A percentile compares a stretch with the other conserved stretches of the same genome.
Evolutionary conservation across 37 sponge, comb jelly and placozoan species (phyloP).

Genomic region (Tethya wilhelma): DNA sequence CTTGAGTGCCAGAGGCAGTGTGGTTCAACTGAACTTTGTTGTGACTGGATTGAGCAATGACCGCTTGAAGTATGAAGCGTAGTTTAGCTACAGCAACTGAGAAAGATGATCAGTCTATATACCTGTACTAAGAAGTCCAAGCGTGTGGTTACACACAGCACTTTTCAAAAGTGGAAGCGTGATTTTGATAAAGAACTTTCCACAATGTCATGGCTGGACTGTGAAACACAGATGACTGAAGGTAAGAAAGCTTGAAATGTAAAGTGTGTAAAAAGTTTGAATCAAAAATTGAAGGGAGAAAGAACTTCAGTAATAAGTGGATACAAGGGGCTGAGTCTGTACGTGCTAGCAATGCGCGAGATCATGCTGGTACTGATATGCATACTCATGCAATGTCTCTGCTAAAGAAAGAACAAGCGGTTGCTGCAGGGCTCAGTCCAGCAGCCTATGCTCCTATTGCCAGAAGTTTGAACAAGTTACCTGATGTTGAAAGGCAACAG

Average conservation of each 20-base stretch:
- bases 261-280: no score
- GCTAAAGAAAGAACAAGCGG: constrained; percentile 38
- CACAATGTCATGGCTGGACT: constrained; percentile 55
- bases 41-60: no score
- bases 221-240: constrained; percentile 19
- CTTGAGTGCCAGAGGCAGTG: no score
- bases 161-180: constrained; percentile 63
- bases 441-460: constrained; percentile 58
- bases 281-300: no score
- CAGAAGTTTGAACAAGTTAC: constrained; percentile 29
- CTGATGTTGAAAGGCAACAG: constrained; percentile 34
- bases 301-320: no score
- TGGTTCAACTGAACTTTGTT: no score
- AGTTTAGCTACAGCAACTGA: no score
- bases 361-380: constrained; percentile 47
- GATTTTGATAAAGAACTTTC: constrained; percentile 48
- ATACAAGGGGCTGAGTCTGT: constrained; percentile 58
- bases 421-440: constrained; percentile 43
- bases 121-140: no score
- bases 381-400: constrained; percentile 64
- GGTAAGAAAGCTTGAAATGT: constrained; percentile 44
- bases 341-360: constrained; percentile 51
- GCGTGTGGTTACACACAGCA: constrained; percentile 33
- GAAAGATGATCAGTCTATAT: no score
- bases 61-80: no score